Percentiles rank a stretch among this genome's conserved stretches.
Evolutionary conservation across 2,888 invertebrate species (phyloP).

Genomic region (Alcis repandata): DNA sequence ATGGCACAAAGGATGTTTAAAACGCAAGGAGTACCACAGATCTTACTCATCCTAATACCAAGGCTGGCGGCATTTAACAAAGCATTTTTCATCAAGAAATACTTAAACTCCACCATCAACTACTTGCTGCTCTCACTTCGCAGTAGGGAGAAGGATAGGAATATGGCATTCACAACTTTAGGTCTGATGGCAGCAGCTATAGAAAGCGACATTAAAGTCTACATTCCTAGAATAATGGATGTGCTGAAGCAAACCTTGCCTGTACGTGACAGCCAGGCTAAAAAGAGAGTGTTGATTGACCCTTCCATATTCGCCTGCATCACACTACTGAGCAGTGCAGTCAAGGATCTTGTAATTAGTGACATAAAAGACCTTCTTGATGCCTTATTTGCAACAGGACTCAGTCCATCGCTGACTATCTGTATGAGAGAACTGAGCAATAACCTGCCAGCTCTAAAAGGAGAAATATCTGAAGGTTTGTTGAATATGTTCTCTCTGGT

Average conservation of each 20-base stretch:
- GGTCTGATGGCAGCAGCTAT: conserved; percentile 97
- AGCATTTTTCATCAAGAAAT: conserved; percentile 91
- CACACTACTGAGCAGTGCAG: conserved; percentile 95
- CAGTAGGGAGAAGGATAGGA: conserved; percentile 94
- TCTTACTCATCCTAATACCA: conserved; percentile 94
- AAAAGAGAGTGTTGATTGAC: conserved; percentile 91
- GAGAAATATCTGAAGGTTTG: conserved; percentile 96
- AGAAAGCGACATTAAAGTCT: conserved; percentile 91
- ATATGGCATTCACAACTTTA: conserved; percentile 95
- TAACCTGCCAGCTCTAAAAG: conserved; percentile 94
- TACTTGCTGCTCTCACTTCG: conserved; percentile 92
- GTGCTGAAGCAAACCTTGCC: conserved; percentile 92
- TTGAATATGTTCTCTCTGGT: conserved; percentile 96
- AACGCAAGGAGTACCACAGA: conserved; percentile 94
- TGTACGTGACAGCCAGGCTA: conserved; percentile 91
- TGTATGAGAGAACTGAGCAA: conserved; percentile 96
- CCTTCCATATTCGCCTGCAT: conserved; percentile 97
- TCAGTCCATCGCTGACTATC: conserved; percentile 96
- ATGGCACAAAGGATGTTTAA: conserved; percentile 92
- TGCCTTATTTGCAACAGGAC: conserved; percentile 96
- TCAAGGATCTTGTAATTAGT: conserved; percentile 91
- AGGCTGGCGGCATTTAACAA: conserved; percentile 97
- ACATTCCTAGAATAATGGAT: conserved; percentile 95
- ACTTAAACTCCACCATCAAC: conserved; percentile 91
- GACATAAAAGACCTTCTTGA: conserved; percentile 95